A percentile compares a stretch with the other conserved stretches of the same genome.
These are phyloP conservation scores for Phoronis australis DNA, from an alignment of 2,888 invertebrate species.

Conservation along the genomic window DNA sequence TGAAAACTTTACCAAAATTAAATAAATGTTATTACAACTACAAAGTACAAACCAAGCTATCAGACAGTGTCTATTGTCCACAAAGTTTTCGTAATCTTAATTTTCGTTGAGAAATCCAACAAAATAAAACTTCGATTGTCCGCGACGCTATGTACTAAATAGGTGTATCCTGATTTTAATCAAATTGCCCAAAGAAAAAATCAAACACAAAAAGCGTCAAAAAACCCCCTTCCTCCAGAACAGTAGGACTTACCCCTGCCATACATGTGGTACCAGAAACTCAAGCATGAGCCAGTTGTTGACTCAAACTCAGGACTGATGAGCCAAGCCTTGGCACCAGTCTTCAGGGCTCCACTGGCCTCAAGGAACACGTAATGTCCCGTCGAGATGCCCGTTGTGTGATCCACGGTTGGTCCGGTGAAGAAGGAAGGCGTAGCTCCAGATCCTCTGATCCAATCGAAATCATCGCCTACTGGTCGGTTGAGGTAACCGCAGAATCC, in stretches of 20 bases:
- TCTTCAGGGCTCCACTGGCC: constrained; percentile 55
- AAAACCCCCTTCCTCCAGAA: not conserved
- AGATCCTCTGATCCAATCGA: constrained; percentile 12
- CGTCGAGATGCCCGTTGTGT: constrained; percentile 63
- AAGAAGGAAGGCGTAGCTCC: constrained; percentile 18
- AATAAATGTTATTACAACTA: no score
- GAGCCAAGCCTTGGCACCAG: constrained; percentile 23
- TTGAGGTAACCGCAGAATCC: constrained; percentile 70
- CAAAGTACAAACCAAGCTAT: no score
- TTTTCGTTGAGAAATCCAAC: no score
- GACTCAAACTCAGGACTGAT: constrained; percentile 38
- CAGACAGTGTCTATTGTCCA: no score
- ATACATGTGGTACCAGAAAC: constrained; percentile 37
- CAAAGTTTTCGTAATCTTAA: no score
- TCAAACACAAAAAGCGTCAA: not conserved
- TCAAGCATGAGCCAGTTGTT: constrained; percentile 78
- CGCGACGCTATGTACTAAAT: no score
- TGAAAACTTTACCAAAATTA: no score
- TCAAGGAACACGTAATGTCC: constrained; percentile 71
- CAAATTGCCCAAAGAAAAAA: no score
- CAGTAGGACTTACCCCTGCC: constrained; percentile 19
- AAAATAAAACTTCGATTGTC: no score
- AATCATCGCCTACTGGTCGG: not conserved
- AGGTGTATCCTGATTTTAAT: no score
- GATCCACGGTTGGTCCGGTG: constrained; percentile 77